Conservation (phyloP, 2,888 invertebrate species). For the Andrena camellia region DNA sequence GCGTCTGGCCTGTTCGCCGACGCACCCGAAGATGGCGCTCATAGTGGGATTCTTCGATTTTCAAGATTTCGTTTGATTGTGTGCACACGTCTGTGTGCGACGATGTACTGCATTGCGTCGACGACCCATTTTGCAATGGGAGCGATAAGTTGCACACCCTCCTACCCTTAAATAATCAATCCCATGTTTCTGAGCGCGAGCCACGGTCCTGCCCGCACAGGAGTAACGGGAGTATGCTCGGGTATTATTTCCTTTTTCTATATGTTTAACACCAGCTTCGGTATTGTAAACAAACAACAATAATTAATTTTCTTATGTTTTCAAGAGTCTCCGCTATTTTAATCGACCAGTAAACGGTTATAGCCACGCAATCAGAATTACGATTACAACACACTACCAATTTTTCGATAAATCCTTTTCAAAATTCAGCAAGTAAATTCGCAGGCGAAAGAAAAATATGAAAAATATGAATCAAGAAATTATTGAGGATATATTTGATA, state of each 20-base stretch:
- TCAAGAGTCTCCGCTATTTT: too few relatives aligned
- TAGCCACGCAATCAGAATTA: not conserved
- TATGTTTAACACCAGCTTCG: not conserved
- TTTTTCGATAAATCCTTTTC: slow-evolving; percentile 21
- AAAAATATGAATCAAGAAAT: not conserved
- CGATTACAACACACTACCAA: slow-evolving; percentile 16
- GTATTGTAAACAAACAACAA: not conserved
- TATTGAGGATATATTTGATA: not conserved
- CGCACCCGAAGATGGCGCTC: slow-evolving; percentile 68
- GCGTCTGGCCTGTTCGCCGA: slow-evolving; percentile 36
- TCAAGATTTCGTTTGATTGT: slow-evolving; percentile 67
- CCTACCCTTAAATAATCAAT: slow-evolving; percentile 78
- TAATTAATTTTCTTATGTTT: not conserved
- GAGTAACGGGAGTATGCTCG: slow-evolving; percentile 5
- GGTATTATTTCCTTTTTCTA: not conserved
- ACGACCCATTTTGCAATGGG: slow-evolving; percentile 81
- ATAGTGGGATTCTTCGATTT: slow-evolving; percentile 73
- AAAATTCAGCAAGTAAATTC: not conserved
- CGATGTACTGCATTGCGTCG: slow-evolving; percentile 82
- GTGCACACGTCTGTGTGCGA: slow-evolving; percentile 41
- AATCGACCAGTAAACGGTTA: too few relatives aligned
- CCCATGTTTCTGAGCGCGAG: slow-evolving; percentile 37
- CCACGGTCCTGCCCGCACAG: not conserved
- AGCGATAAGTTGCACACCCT: slow-evolving; percentile 75
- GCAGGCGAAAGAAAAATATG: too few relatives aligned